Evolutionary conservation across 1,140 invertebrate genomes (phyloP), one percentile per base, ranked within the genome.

Genomic region (Riptortus pedestris): DNA sequence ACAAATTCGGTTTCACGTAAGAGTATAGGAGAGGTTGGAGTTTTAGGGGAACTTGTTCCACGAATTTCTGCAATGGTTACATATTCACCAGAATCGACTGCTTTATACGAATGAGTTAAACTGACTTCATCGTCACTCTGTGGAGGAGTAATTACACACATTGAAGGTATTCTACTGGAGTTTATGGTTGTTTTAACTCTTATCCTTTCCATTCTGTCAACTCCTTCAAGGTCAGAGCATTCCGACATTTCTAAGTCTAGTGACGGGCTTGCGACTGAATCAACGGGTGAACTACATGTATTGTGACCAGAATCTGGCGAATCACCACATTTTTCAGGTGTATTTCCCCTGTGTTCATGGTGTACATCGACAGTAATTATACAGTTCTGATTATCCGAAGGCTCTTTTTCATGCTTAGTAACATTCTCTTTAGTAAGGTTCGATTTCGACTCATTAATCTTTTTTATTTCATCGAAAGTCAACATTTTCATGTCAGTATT

Each of bases 121-220:
- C 71, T 71, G 9, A 67, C 83, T 71, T 91, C 90, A 69, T 93
- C 91, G 67, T 93, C 90, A 55, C 88, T 91, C 62, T 87, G 86
- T 0, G 86, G 84, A 11, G 90, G 90, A 7, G 90, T 93, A 18
- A 93, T 92, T 0, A 91, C 89, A 74, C 91, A 93, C 86, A 94
- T 90, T 0, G 90, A 92, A 2, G 91, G 91, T 71, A 93, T 93
- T 67, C 90, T 80, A 68, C 86, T 89, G 12, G 85, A 86, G 67
- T 87, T 91, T 29, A 93, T 91, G 5, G 86, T 85, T 0, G 90
- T 93, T 76, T 93, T 93, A 14, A 84, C 83, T 66, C 87, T 79
- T 59, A 93, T 88, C 69, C 89, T 80, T 75, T 92, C 88, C 63
- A 90, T 87, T 71, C 88, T 79, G 69, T 91, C 89, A 48, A 86